These are phyloP conservation scores for Anhinga rufa DNA, from an alignment of 2,113 vertebrate species.

Conservation along the genomic window DNA sequence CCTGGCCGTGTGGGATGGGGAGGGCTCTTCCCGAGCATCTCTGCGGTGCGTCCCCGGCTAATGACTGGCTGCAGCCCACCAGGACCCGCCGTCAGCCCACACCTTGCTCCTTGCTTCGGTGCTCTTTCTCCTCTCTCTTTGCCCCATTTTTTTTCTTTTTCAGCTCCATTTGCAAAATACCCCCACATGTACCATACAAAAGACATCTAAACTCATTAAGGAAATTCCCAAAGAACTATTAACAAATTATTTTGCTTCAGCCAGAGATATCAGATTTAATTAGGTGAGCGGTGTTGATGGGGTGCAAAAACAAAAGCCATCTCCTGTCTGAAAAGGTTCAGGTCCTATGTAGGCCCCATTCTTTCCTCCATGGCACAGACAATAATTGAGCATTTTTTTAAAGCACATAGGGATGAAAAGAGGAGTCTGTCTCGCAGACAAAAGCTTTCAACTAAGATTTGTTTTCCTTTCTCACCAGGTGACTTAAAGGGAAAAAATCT, in stretches of 20 bases:
- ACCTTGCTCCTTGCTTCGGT: constrained; percentile 77
- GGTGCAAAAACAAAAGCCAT: constrained; percentile 93
- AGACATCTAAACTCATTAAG: constrained; percentile 97
- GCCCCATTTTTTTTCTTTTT: constrained; percentile 42
- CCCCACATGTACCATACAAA: constrained; percentile 83
- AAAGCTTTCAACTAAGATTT: constrained; percentile 84
- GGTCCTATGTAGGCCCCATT: constrained; percentile 86
- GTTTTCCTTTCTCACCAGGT: constrained; percentile 86
- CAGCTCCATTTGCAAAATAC: constrained; percentile 81
- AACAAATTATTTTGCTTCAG: constrained; percentile 87
- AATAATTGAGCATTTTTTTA: constrained; percentile 88
- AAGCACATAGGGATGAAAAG: constrained; percentile 72
- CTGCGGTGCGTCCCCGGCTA: constrained; percentile 71
- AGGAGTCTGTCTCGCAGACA: constrained; percentile 73
- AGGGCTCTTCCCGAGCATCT: constrained; percentile 65
- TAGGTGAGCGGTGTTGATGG: constrained; percentile 93
- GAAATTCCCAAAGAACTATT: constrained; percentile 92
- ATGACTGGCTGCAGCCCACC: constrained; percentile 77
- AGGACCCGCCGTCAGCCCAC: constrained; percentile 60
- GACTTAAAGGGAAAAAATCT: constrained; percentile 72
- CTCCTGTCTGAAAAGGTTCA: constrained; percentile 88
- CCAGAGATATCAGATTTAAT: constrained; percentile 96
- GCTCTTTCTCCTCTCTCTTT: constrained; percentile 64
- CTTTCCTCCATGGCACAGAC: constrained; percentile 76
- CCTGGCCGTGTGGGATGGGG: constrained; percentile 58